Percentiles rank a stretch among this genome's conserved stretches.
These are phyloP conservation scores for Agrilus biguttatus DNA, from an alignment of 2,888 invertebrate genomes.

Conservation along the genomic window DNA sequence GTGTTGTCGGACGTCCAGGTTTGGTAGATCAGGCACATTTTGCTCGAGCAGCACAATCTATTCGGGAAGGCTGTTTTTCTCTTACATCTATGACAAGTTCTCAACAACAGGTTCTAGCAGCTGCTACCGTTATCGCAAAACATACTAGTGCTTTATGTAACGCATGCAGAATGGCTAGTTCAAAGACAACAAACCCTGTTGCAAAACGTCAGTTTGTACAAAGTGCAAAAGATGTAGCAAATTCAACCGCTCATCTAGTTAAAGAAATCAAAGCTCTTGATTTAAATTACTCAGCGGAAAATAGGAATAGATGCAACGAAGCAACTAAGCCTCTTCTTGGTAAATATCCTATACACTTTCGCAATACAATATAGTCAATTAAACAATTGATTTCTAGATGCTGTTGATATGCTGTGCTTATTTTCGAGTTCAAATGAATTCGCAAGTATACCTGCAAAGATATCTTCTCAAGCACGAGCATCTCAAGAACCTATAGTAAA, in stretches of 20 bases:
- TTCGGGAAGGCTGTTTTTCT: constrained; percentile 75
- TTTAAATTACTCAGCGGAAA: constrained; percentile 65
- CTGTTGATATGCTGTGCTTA: constrained; percentile 81
- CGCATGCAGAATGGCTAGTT: constrained; percentile 85
- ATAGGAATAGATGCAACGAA: constrained; percentile 54
- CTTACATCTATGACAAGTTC: constrained; percentile 56
- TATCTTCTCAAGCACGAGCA: constrained; percentile 67
- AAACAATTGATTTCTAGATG: constrained; percentile 35
- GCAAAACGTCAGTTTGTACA: constrained; percentile 96
- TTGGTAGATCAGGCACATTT: constrained; percentile 81
- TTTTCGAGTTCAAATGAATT: constrained; percentile 94
- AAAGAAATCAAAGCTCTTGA: constrained; percentile 88
- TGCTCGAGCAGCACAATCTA: constrained; percentile 77
- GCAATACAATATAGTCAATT: no score
- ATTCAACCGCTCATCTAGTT: constrained; percentile 86
- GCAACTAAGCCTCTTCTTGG: constrained; percentile 66
- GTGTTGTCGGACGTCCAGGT: constrained; percentile 76
- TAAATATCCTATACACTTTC: constrained; percentile 5
- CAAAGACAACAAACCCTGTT: constrained; percentile 76
- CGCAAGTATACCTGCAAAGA: constrained; percentile 80
- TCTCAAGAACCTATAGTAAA: constrained; percentile 80
- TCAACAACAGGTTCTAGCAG: constrained; percentile 75
- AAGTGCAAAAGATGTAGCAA: constrained; percentile 93
- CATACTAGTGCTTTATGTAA: constrained; percentile 93
- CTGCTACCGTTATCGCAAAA: constrained; percentile 88